phyloP scores from a whole-genome alignment of 2,113 vertebrate species.

The Petrocephalus microphthalmus region DNA sequence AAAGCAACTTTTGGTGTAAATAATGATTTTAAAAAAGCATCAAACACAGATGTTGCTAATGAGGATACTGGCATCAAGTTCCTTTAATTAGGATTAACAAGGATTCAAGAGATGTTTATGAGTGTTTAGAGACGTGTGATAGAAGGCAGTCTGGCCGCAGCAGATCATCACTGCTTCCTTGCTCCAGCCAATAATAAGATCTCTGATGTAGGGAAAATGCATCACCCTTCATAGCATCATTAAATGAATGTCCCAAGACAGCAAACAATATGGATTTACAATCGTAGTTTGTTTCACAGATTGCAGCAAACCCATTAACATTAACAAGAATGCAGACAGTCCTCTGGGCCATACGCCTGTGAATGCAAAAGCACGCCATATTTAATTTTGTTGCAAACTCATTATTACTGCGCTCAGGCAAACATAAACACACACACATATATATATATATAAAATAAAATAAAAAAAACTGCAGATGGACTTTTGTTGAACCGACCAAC shows the following conservation, averaged over 20 bases:
- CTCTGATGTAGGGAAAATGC: not conserved
- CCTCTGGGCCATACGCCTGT: conserved; percentile 5
- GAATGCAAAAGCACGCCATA: not conserved
- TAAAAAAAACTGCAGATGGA: not conserved
- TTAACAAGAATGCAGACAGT: not conserved
- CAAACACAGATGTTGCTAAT: not conserved
- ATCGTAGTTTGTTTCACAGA: not conserved
- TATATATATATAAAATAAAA: not conserved
- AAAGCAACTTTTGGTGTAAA: not conserved
- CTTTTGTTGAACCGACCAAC: not conserved
- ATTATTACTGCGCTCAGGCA: not conserved
- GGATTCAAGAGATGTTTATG: conserved; percentile 15
- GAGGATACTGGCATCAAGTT: not conserved
- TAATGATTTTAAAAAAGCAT: not conserved
- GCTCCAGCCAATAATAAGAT: not conserved
- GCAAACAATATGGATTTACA: not conserved
- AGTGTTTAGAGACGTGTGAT: not conserved
- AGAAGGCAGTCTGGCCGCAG: conserved; percentile 5
- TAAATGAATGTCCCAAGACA: conserved; percentile 11
- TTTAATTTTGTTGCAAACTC: not conserved
- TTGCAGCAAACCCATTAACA: not conserved
- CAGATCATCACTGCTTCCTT: not conserved
- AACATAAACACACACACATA: not conserved
- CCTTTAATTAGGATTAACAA: conserved; percentile 17
- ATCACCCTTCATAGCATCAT: not conserved